These are phyloP conservation scores for Apodemus speciosus DNA, from an alignment of 2,113 vertebrate species.

Conservation along the genomic window DNA sequence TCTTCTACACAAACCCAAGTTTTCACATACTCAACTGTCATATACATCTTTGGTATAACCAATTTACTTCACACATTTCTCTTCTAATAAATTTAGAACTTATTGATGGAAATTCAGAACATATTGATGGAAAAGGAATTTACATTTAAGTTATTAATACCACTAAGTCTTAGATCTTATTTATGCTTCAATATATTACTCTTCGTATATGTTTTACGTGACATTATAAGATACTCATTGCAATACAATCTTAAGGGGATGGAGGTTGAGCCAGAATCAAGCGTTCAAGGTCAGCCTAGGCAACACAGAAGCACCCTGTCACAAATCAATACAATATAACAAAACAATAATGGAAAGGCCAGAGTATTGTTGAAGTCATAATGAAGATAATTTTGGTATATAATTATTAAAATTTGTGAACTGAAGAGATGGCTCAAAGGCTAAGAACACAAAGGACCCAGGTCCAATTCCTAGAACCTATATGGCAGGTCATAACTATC, in stretches of 20 bases:
- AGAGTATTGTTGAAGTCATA: neutral
- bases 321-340: neutral
- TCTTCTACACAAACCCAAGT: neutral
- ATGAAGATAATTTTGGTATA: neutral
- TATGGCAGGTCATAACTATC: neutral
- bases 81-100: slow-evolving; percentile 21
- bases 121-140: neutral
- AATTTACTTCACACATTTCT: neutral
- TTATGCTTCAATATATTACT: slow-evolving; percentile 1
- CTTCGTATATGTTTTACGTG: neutral
- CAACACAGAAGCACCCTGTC: neutral
- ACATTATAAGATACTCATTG: neutral
- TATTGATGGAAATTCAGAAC: no score
- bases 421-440: neutral
- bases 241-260: neutral
- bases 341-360: neutral
- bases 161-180: neutral
- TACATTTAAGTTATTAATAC: neutral
- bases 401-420: neutral
- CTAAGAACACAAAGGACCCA: neutral
- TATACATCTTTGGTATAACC: neutral
- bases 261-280: neutral
- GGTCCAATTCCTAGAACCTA: neutral
- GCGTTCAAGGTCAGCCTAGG: neutral
- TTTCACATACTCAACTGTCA: neutral